Conservation (phyloP, 2,797 vertebrate species). For the Aythya fuligula region DNA sequence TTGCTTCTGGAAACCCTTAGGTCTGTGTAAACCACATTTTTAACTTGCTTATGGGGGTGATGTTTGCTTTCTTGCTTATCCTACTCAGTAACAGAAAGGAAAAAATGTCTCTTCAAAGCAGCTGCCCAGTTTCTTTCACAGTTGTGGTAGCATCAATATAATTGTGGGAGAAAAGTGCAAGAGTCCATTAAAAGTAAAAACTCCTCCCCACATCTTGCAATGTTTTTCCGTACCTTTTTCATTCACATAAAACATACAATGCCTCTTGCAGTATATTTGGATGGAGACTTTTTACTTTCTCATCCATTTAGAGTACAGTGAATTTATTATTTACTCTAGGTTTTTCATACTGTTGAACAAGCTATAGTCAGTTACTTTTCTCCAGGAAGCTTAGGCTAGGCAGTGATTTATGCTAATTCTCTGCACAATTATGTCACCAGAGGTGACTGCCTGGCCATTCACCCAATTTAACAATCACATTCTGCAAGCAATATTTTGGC, state of each 20-base stretch:
- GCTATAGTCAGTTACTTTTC: background rate
- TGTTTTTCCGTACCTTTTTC: background rate
- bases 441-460: background rate
- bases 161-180: background rate
- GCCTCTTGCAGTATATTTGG: background rate
- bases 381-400: background rate
- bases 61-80: background rate
- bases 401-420: background rate
- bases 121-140: background rate
- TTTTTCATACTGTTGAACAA: background rate
- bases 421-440: accelerated
- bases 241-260: background rate
- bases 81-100: background rate
- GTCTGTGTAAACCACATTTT: background rate
- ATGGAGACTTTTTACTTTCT: background rate
- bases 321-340: background rate
- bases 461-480: background rate
- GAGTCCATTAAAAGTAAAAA: background rate
- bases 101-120: background rate
- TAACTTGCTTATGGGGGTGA: background rate
- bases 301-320: background rate
- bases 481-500: background rate
- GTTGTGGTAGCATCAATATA: background rate
- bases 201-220: background rate
- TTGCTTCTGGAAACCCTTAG: background rate